Evolutionary conservation across 2,113 vertebrate species (phyloP).

Genomic region (Psilopsiagon aurifrons): DNA sequence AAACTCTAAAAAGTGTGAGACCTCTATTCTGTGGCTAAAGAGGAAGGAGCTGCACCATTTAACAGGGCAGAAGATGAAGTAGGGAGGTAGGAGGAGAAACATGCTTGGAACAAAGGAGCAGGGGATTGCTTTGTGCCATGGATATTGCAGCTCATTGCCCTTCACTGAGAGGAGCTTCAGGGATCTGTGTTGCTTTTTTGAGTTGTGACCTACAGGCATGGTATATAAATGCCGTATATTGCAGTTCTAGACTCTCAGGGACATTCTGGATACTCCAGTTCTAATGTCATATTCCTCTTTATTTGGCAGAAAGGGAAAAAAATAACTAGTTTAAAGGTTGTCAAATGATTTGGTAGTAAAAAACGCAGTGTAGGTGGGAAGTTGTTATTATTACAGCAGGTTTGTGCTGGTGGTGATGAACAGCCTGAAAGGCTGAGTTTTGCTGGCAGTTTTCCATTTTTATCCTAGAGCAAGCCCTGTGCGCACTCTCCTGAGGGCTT

Average conservation of each 20-base stretch:
- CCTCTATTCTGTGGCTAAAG: background rate
- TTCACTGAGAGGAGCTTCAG: background rate
- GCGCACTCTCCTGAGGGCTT: background rate
- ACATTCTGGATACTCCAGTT: background rate
- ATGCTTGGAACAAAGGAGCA: background rate
- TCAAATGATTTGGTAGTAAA: background rate
- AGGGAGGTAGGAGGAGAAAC: background rate
- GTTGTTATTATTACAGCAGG: background rate
- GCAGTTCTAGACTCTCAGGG: background rate
- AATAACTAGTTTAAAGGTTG: background rate
- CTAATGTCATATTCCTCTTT: background rate
- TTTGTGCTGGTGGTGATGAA: background rate
- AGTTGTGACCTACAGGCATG: background rate
- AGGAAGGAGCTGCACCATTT: background rate
- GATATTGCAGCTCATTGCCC: background rate
- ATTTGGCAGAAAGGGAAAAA: background rate
- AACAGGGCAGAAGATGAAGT: background rate
- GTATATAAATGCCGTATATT: background rate
- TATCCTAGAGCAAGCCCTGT: background rate
- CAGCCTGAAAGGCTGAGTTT: conserved; percentile 8
- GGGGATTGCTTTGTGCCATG: background rate
- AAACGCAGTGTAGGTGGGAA: background rate
- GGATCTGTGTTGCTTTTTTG: background rate
- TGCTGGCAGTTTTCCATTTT: background rate
- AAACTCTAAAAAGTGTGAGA: background rate